Conservation (phyloP, 2,113 vertebrate species). For the Drymodes brunneopygia region DNA sequence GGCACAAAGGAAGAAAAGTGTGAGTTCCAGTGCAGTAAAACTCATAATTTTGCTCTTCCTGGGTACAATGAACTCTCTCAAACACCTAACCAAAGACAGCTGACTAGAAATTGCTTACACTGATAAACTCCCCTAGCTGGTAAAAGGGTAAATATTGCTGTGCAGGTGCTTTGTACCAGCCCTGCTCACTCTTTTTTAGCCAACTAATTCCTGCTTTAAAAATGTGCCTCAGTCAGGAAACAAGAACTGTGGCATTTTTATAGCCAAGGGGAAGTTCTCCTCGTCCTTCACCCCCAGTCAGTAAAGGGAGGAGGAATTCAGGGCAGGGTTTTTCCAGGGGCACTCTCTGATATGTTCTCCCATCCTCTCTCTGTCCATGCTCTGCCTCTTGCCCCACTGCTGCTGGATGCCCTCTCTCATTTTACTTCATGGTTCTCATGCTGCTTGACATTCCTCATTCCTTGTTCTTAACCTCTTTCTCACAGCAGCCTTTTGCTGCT, state of each 20-base stretch:
- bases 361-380: background rate
- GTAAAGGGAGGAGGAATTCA: background rate
- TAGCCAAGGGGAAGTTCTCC: background rate
- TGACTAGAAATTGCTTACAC: background rate
- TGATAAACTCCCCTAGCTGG: background rate
- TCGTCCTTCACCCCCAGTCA: background rate
- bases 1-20: background rate
- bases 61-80: background rate
- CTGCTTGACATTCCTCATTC: background rate
- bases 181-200: background rate
- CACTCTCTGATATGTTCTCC: background rate
- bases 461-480: background rate
- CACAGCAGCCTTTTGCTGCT: background rate
- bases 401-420: background rate
- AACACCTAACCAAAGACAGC: background rate
- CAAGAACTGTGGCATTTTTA: background rate
- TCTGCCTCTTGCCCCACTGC: background rate
- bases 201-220: background rate
- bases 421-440: background rate
- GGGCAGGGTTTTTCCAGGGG: background rate
- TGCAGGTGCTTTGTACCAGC: background rate
- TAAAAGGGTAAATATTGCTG: background rate
- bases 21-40: background rate
- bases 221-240: background rate
- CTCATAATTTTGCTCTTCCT: background rate